phyloP scores from a whole-genome alignment of 2,113 vertebrate species.

The Plecturocebus donacophilus region DNA sequence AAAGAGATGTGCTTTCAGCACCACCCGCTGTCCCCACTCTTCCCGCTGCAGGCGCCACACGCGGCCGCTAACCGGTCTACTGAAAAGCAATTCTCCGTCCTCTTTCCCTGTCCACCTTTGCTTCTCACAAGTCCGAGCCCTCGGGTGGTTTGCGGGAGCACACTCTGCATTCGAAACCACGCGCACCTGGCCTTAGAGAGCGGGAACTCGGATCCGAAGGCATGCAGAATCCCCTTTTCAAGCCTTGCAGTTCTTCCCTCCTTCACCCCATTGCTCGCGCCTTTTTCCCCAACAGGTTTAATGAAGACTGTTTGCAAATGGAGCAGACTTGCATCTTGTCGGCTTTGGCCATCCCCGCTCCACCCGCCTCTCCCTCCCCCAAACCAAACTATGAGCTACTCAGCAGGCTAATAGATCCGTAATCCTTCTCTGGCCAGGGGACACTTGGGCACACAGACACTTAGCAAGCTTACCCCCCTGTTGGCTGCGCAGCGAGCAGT shows the following conservation, averaged over 20 bases:
- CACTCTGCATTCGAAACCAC: neutral
- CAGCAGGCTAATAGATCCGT: neutral
- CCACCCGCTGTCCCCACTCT: constrained; percentile 63
- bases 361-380: neutral
- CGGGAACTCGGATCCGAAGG: neutral
- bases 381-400: constrained; percentile 10
- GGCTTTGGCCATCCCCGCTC: neutral
- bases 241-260: neutral
- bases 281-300: constrained; percentile 57
- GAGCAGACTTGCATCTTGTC: neutral
- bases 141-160: neutral
- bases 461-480: constrained; percentile 74
- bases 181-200: neutral
- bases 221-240: constrained; percentile 35
- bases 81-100: neutral
- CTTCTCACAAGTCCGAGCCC: neutral
- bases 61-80: neutral
- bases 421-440: neutral
- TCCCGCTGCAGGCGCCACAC: constrained; percentile 23
- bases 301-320: neutral
- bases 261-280: neutral
- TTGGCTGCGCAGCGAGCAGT: constrained; percentile 38
- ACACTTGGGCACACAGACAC: constrained; percentile 60
- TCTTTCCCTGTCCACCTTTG: neutral
- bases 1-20: constrained; percentile 69